phyloP scores from a whole-genome alignment of 2,113 vertebrate species.

The Paedocypris sp. region DNA sequence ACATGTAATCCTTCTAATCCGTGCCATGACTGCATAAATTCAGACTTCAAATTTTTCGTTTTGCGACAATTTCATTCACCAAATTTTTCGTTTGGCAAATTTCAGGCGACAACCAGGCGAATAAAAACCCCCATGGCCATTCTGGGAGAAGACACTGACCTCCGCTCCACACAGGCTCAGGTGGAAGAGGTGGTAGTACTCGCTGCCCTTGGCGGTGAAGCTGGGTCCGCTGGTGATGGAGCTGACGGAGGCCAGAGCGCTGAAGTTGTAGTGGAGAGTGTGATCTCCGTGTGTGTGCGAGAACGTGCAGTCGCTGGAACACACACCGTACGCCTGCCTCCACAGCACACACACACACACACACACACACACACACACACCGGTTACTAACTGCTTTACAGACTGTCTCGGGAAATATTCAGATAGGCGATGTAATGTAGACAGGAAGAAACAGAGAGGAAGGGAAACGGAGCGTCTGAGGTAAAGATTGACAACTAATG shows the following conservation, averaged over 20 bases:
- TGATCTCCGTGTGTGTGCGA: conserved; percentile 66
- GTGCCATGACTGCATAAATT: no score
- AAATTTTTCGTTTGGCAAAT: no score
- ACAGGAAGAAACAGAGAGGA: no score
- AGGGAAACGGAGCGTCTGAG: no score
- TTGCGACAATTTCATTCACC: no score
- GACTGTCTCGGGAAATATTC: no score
- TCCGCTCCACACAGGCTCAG: conserved; percentile 88
- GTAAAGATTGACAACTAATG: no score
- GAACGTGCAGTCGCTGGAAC: conserved; percentile 85
- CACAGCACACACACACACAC: conserved; percentile 4
- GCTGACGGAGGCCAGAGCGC: conserved; percentile 66
- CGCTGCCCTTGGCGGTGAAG: conserved; percentile 93
- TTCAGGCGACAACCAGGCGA: no score
- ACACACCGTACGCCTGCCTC: conserved; percentile 86
- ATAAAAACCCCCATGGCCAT: background rate
- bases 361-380: background rate
- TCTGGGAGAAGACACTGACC: conserved; percentile 48
- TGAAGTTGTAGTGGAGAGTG: conserved; percentile 78
- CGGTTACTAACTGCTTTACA: no score
- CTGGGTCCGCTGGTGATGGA: conserved; percentile 86
- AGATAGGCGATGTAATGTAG: no score
- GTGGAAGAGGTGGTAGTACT: conserved; percentile 93
- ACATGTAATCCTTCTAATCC: no score
- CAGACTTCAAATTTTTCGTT: no score